Base-by-base conservation (phyloP, 2,888 invertebrate genomes). In the Limnephilus marmoratus region DNA sequence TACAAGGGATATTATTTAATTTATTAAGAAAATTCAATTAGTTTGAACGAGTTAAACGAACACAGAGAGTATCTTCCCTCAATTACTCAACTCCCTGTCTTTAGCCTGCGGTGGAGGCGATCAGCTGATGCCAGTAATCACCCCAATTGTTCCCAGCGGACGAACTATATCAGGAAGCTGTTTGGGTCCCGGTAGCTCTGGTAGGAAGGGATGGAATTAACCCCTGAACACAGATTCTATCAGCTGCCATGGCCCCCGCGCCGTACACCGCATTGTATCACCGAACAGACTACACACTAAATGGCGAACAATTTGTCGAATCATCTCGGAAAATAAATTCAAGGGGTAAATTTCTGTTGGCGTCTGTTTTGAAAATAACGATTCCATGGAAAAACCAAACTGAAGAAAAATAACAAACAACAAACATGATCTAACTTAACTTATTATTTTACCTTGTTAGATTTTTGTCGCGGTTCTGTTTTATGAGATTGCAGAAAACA, bases 1-100 rank as follows among this genome's bases (percentile, higher is more conserved):
- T 31, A 31, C 31, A 45, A 45, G 45, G 5, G 5, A 45, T 12
- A 45, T 45, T 49, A 3, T 49, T 15, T 49, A 2, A 13, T 49
- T 49, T 13, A 49, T 15, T 41, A 41, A 37, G 85, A 34, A 82
- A 85, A 85, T 68, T 68, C 68, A 68, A 68, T 68, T 68, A 68
- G n/a, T 68, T 68, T 18, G 9, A 68, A 68, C 24, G n/a, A 24
- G 2, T 68, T n/a, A 68, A 68, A 68, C 9, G 9, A 68, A 68
- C 68, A 37, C 24, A 45, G 49, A 45, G 13, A 49, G 45, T 29
- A 86, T 31, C 31, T 86, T 29, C 85, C n/a, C 29, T 24, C 37
- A 89, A 89, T 89, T 89, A 89, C 18, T 89, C 45, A 34, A 41
- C 88, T 80, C 53, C n/a, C 24, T 89, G 88, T 89, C 88, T 89